phyloP scores from a whole-genome alignment of 2,113 vertebrate genomes.

The Smithornis capensis region DNA sequence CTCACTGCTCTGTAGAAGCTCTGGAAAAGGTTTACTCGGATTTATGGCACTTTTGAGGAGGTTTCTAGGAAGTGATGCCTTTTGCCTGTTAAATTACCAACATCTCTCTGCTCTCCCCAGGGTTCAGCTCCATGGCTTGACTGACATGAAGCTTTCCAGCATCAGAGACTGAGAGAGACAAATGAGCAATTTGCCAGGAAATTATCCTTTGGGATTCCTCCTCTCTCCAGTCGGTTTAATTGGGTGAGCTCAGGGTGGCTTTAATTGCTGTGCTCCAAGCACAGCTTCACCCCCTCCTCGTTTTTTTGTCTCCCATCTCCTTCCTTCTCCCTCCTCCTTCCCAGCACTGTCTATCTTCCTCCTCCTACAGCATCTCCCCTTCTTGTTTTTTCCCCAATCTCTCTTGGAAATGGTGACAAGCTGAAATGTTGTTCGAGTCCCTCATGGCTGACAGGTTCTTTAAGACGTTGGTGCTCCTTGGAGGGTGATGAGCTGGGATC shows the following conservation, averaged over 20 bases:
- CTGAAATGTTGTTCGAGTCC: neutral
- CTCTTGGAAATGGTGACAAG: conserved; percentile 39
- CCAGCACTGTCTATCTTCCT: neutral
- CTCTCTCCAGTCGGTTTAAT: neutral
- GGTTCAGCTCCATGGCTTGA: neutral
- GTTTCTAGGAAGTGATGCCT: neutral
- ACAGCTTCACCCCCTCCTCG: neutral
- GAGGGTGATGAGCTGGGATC: neutral
- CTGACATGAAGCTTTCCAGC: neutral
- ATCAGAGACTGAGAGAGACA: neutral
- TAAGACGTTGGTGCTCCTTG: neutral
- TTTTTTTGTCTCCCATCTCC: neutral
- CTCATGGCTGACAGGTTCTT: neutral
- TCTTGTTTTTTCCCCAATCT: neutral
- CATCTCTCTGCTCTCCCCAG: neutral
- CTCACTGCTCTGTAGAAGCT: neutral
- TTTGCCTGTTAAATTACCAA: neutral
- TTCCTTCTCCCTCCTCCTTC: neutral
- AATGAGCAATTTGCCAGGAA: neutral
- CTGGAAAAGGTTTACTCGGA: neutral
- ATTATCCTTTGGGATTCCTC: conserved; percentile 24
- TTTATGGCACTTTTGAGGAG: neutral
- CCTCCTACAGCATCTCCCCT: neutral
- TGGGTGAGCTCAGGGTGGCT: conserved; percentile 26
- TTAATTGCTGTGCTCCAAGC: neutral